Conservation (phyloP, 2,888 invertebrate species). For the Habrosyne pyritoides region DNA sequence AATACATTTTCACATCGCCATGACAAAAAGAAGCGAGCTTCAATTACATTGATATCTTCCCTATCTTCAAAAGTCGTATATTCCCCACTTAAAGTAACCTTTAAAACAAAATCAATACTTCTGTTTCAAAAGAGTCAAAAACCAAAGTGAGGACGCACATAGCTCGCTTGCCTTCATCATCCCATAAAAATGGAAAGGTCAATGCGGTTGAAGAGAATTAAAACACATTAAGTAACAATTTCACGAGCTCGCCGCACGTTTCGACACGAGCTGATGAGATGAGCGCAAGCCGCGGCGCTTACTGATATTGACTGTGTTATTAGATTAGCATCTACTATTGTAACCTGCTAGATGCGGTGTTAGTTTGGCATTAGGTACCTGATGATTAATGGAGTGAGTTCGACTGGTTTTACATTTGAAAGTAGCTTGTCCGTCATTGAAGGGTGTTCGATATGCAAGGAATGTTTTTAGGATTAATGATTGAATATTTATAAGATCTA, state of each 20-base stretch:
- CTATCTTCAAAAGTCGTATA: neutral
- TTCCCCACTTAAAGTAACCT: neutral
- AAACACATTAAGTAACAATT: conserved; percentile 3
- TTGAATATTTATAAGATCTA: neutral
- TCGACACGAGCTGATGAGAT: conserved; percentile 1
- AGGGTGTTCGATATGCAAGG: neutral
- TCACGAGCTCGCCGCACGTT: conserved; percentile 8
- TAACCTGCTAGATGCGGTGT: neutral
- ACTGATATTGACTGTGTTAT: neutral
- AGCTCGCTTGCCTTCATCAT: conserved; percentile 2
- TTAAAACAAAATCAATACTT: neutral
- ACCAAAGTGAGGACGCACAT: neutral
- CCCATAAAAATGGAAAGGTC: conserved; percentile 20
- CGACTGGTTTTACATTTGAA: neutral
- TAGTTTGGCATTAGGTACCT: neutral
- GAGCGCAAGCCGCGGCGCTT: neutral
- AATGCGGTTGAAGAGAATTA: conserved; percentile 5
- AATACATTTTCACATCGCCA: neutral
- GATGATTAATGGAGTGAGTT: neutral
- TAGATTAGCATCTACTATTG: neutral
- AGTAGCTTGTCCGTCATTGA: neutral
- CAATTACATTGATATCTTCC: neutral
- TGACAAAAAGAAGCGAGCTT: neutral
- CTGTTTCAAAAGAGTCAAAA: conserved; percentile 3
- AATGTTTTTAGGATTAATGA: neutral